A percentile compares a stretch with the other conserved stretches of the same genome.
phyloP scores from a whole-genome alignment of 2,797 vertebrate species.

The Podarcis lilfordi region DNA sequence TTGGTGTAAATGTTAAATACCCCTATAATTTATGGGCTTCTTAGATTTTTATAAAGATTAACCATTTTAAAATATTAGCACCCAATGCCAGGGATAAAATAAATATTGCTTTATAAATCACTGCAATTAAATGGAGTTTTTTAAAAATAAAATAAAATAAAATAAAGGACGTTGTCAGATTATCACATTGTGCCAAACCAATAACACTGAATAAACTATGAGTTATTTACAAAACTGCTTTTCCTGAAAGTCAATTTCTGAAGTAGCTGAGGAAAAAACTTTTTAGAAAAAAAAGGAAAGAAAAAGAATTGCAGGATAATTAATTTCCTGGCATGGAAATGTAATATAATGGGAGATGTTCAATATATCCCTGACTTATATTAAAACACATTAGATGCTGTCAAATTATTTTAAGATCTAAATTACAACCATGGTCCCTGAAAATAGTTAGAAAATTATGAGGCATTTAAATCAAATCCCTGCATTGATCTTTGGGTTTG shows the following conservation, averaged over 20 bases:
- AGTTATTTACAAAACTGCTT: conserved; percentile 62
- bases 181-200: conserved; percentile 61
- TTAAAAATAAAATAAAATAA: conserved; percentile 57
- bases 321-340: conserved; percentile 53
- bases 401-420: conserved; percentile 50
- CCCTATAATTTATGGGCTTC: conserved; percentile 46
- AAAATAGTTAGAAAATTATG: conserved; percentile 25
- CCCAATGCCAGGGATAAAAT: conserved; percentile 70
- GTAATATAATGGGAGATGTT: conserved; percentile 36
- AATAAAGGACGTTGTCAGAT: conserved; percentile 67
- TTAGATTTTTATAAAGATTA: conserved; percentile 70
- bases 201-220: conserved; percentile 70
- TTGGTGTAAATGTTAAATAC: not conserved
- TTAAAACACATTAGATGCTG: conserved; percentile 50
- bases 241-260: conserved; percentile 50
- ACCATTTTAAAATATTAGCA: conserved; percentile 59
- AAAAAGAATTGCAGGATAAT: conserved; percentile 46
- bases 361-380: conserved; percentile 38
- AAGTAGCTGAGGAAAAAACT: conserved; percentile 41
- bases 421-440: conserved; percentile 46
- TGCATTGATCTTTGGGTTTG: not conserved
- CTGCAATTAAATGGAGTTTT: conserved; percentile 70
- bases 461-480: conserved; percentile 10
- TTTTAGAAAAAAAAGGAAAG: conserved; percentile 29
- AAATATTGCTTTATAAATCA: conserved; percentile 73